Percentiles rank a stretch among this genome's conserved stretches.
Conservation (phyloP, 1,140 invertebrate genomes). For the Lerema accius region DNA sequence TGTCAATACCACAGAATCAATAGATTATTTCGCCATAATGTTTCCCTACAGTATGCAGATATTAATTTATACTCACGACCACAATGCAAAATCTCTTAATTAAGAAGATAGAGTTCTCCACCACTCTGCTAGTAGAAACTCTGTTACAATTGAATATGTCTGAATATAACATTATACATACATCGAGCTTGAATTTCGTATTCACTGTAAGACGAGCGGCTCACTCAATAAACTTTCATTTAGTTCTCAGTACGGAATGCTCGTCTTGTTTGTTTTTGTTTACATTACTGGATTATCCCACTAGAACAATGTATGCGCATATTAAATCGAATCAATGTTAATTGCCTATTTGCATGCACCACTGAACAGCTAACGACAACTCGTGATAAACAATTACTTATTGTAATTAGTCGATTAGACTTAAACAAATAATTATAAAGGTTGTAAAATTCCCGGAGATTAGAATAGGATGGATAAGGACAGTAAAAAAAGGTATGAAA, state of each 20-base stretch:
- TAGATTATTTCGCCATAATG: too few species aligned
- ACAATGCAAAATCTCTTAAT: too few species aligned
- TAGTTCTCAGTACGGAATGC: conserved; percentile 2
- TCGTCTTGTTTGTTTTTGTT: conserved; percentile 27
- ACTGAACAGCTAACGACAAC: conserved; percentile 21
- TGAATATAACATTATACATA: too few species aligned
- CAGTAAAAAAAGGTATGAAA: too few species aligned
- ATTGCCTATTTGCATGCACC: conserved; percentile 22
- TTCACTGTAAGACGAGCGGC: neutral
- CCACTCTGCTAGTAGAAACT: too few species aligned
- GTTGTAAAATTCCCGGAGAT: neutral
- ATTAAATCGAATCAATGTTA: conserved; percentile 28
- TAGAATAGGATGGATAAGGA: too few species aligned
- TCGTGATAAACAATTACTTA: conserved; percentile 31
- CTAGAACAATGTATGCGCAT: conserved; percentile 32
- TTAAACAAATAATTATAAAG: neutral
- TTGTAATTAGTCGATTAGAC: conserved; percentile 17
- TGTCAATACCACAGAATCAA: too few species aligned
- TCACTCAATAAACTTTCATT: conserved; percentile 1
- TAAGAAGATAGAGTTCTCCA: too few species aligned
- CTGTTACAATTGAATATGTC: too few species aligned
- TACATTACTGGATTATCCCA: conserved; percentile 23
- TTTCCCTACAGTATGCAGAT: too few species aligned
- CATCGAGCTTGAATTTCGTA: neutral
- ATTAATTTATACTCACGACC: too few species aligned